Evolutionary conservation across 2,113 vertebrate genomes (phyloP), one percentile per base, ranked within the genome.

Genomic region (Bos indicus): DNA sequence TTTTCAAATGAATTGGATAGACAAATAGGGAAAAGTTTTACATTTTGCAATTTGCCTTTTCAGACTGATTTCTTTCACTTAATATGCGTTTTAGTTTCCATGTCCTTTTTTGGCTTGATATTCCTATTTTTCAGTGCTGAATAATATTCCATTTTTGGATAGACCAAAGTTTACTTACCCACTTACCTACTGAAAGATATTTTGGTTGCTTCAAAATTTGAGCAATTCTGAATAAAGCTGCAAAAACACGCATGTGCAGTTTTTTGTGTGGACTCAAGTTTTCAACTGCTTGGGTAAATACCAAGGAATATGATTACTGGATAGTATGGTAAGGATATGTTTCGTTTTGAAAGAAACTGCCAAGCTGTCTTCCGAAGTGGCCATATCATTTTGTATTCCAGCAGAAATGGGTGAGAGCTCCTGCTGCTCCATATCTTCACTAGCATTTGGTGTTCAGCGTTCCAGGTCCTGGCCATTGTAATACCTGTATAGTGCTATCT

Each of bases 1-100:
- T 96, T 92, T 94, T 97, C 86, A 87, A 94, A 97, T 57, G 84
- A 96, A 81, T 74, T 94, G 56, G 21, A 59, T 60, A 94, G 40
- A 64, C 91, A 91, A 87, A 71, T 23, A 64, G 33, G 36, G 43
- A 87, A 90, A 96, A 59, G 26, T 96, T 89, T 94, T 96, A 77
- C 8, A 67, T 97, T 94, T 95, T 88, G 46, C 67, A 74, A 64
- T 95, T 95, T 82, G 57, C 64, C 67, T 52, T 48, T 77, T 54
- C 25, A 64, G 36, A 36, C 28, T 80, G 56, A 3, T 71, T 86
- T 83, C 54, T 88, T 92, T 93, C 56, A 54, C 52, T 60, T 83
- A 28, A 36, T 25, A 62, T 1, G 4, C 3, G 2, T 52, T 43
- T 54, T 80, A 81, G 54, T 89, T 96, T 83, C 11, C 78, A 62